Base-by-base conservation (phyloP, 2,113 vertebrate genomes). In the Eurypyga helias region DNA sequence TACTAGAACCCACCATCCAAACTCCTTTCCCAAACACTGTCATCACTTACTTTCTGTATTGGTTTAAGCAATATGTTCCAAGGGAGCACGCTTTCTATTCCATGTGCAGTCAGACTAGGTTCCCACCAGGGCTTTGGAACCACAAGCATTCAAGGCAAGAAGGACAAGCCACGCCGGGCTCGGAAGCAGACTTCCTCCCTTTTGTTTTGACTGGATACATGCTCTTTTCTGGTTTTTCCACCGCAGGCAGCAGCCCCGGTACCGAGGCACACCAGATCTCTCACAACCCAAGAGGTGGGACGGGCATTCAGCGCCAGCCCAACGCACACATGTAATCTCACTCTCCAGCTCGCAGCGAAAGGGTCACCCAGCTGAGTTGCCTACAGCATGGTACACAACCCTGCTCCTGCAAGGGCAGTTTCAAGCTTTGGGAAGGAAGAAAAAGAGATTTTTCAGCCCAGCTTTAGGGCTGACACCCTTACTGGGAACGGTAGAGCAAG, bases 191-290 rank as follows among this genome's bases (percentile, higher is more conserved):
- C 23, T 75, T 88, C 62, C 45, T 87, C 54, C 75, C 49, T 86
- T 95, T 90, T 93, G 67, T 89, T 94, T 93, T 88, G 87, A 55
- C 85, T 96, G 64, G 88, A 92, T 86, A 29, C 17, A 28, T 13
- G 24, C 55, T 92, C 70, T 70, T 25, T 57, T 93, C 92, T 24
- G 29, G 52, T 29, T 38, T 24, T 24, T n/a, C 28, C 41, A 33
- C 3, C 1, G 1, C 20, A 65, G 58, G 41, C 3, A 0, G 51
- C 90, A 94, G 75, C 33, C 51, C 73, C 34, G 0, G 0, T 60
- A 41, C 82, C 83, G 18, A 54, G 83, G 46, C 2, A 2, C 1
- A 3, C 21, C 5, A 5, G 34, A 45, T 91, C 48, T 45, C 73
- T 72, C 6, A 1, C 18, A 61, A 15, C 17, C 58, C 24, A 31